Evolutionary conservation across 1,140 invertebrate genomes (phyloP), one percentile per base, ranked within the genome.

Genomic region (Agrypnia vestita): DNA sequence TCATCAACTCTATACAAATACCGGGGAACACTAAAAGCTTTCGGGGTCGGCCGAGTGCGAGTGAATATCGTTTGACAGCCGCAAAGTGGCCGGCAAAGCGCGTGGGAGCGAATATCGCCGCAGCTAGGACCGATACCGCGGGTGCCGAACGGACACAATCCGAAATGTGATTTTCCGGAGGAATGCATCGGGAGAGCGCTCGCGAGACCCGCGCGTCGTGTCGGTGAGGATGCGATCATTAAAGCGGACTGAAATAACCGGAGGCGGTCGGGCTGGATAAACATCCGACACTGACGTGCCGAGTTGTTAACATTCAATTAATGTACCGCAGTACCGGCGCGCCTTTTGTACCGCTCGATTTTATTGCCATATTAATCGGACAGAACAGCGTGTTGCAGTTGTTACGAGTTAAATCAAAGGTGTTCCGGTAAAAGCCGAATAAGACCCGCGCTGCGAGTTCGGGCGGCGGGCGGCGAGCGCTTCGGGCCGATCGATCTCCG

Each of bases 341-440:
- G 85, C 85, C 43, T 56, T 55, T 71, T 49, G 47, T 67, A 53
- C 49, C 47, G 59, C 53, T 76, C 61, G 56, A 53, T 67, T 77
- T 77, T 77, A 76, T 76, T 62, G 44, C 43, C 35, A 35, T 74
- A 74, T 56, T 74, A 71, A 71, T 49, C 64, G 17, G 67, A 71
- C 44, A 71, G 67, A 47, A 12, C 25, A 35, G 25, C 25, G 25
- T 1, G 1, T 35, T 35, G 6, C 25, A 35, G 25, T 35, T 35
- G 25, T 35, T 35, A 35, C 6, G 25, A 35, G 49, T 62, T 17
- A 17, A 19, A 64, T 44, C 85, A 86, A 86, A 87, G 87, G 87
- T 87, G 87, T 85, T 86, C 85, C 85, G 86, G 83, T 86, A 88
- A 87, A 87, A 85, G n/a, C n/a, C n/a, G n/a, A n/a, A n/a, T n/a